Percentiles rank a stretch among this genome's conserved stretches.
Conservation (phyloP, 2,113 vertebrate genomes). For the Chaetodon trifascialis region DNA sequence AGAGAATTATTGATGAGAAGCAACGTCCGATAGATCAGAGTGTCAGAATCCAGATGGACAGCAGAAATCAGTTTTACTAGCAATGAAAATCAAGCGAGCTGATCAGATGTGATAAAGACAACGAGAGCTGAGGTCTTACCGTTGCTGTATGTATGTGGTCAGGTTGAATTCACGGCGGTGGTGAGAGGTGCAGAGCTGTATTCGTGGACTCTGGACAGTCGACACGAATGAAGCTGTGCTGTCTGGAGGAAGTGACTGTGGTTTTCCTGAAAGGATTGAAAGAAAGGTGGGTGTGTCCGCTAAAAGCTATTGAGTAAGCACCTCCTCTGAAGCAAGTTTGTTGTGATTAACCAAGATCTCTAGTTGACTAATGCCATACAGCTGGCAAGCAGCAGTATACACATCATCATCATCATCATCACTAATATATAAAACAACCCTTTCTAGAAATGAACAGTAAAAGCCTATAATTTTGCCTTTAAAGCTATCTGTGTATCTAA, state of each 20-base stretch:
- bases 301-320: slow-evolving; percentile 29
- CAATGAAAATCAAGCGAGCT: not conserved
- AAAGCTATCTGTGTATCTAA: not conserved
- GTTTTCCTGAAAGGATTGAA: slow-evolving; percentile 39
- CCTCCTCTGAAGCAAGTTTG: not conserved
- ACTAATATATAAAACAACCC: not conserved
- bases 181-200: slow-evolving; percentile 19
- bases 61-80: not conserved
- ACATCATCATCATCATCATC: too few relatives aligned
- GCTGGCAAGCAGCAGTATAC: too few relatives aligned
- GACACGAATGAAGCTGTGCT: slow-evolving; percentile 77
- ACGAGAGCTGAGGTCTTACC: slow-evolving; percentile 51
- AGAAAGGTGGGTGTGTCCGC: slow-evolving; percentile 75
- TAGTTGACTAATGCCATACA: not conserved
- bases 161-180: slow-evolving; percentile 1
- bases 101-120: slow-evolving; percentile 1
- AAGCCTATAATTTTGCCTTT: not conserved
- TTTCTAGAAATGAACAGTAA: not conserved
- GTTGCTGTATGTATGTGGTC: slow-evolving; percentile 10
- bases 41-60: not conserved
- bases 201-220: slow-evolving; percentile 87
- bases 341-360: not conserved
- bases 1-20: not conserved
- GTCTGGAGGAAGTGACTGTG: slow-evolving; percentile 62
- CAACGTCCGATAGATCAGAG: not conserved